Evolutionary conservation across 2,797 vertebrate species (phyloP).

Genomic region (Capromys pilorides): DNA sequence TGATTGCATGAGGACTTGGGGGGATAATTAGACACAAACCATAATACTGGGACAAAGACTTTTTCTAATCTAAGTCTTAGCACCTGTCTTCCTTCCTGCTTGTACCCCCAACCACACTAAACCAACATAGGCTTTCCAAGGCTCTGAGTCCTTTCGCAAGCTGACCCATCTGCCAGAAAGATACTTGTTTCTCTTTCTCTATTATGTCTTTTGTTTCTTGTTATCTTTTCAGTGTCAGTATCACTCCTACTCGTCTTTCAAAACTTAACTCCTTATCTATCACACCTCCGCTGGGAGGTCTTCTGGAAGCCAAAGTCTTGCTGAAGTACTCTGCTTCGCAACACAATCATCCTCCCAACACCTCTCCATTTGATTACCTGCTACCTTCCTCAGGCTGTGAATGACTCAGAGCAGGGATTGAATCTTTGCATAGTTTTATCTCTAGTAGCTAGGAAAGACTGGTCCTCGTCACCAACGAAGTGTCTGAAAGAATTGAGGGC

Average conservation of each 20-base stretch:
- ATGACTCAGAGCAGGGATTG: background rate
- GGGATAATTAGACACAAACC: too few species aligned
- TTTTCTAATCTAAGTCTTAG: background rate
- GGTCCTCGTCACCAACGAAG: background rate
- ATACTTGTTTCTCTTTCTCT: background rate
- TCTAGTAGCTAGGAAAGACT: background rate
- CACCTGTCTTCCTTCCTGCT: background rate
- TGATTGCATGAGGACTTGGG: too few species aligned
- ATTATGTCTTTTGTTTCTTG: background rate
- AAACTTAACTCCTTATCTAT: background rate
- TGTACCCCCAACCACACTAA: background rate
- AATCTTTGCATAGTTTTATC: background rate
- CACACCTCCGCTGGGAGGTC: background rate
- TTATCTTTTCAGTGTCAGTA: background rate
- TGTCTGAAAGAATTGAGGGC: background rate
- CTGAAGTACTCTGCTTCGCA: background rate
- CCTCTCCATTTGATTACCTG: background rate
- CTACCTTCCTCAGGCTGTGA: background rate
- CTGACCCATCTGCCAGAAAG: background rate
- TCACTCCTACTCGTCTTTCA: background rate
- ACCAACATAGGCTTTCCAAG: background rate
- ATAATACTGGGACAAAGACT: background rate
- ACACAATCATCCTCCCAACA: too few species aligned
- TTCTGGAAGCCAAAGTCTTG: background rate
- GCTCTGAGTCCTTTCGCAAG: background rate